These are phyloP conservation scores for Gallinago solitaria DNA, from an alignment of 2,797 vertebrate species.

Conservation along the genomic window DNA sequence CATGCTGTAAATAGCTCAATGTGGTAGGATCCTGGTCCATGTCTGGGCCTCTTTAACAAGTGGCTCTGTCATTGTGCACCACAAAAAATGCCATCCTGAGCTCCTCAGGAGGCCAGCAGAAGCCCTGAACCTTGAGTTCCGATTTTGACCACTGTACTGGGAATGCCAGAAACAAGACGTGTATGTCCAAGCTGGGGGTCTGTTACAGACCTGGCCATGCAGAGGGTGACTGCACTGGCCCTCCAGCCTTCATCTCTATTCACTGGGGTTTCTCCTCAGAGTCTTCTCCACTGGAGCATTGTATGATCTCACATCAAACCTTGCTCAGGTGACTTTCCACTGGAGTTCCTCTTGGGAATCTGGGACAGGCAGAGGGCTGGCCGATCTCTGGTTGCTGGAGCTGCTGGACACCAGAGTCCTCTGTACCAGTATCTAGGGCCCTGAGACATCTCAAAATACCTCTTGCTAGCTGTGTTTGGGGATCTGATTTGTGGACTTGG, in stretches of 20 bases:
- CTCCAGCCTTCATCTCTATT: neutral
- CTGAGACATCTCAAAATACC: neutral
- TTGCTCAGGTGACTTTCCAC: neutral
- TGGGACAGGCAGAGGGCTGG: neutral
- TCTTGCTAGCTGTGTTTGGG: neutral
- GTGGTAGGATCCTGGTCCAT: neutral
- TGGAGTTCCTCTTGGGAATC: neutral
- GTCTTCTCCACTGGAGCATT: neutral
- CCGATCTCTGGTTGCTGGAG: neutral
- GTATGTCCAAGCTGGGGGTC: neutral
- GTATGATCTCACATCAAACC: neutral
- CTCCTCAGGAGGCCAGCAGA: neutral
- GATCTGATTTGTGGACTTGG: neutral
- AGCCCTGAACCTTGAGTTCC: neutral
- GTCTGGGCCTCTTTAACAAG: neutral
- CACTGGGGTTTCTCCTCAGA: neutral
- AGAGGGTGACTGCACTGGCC: neutral
- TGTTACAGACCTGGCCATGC: neutral
- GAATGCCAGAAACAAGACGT: fast-evolving
- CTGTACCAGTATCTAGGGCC: neutral
- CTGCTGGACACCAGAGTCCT: neutral
- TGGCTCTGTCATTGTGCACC: fast-evolving
- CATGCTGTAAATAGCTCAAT: fast-evolving
- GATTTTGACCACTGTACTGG: neutral
- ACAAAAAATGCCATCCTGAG: neutral